Conservation (phyloP, 2,797 vertebrate species). For the Erpetoichthys calabaricus region DNA sequence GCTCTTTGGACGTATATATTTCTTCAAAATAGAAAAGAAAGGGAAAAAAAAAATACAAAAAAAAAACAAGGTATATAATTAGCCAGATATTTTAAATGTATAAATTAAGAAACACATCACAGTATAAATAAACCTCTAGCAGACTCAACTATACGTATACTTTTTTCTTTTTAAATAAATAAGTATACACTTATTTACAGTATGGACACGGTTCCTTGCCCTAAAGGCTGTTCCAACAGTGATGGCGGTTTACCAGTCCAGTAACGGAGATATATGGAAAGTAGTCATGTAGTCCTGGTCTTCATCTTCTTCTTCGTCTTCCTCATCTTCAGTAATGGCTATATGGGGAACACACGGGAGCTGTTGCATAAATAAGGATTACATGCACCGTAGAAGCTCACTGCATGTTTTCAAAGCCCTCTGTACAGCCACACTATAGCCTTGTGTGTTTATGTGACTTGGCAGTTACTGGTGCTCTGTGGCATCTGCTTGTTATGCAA, state of each 20-base stretch:
- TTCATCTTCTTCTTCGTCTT: conserved; percentile 89
- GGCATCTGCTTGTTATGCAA: conserved; percentile 60
- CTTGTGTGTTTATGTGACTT: conserved; percentile 53
- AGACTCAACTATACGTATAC: conserved; percentile 97
- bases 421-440: conserved; percentile 67
- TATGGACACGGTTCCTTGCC: conserved; percentile 85
- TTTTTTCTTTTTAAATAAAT: conserved; percentile 97
- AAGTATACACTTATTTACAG: conserved; percentile 99
- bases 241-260: conserved; percentile 85
- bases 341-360: conserved; percentile 98
- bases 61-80: conserved; percentile 83
- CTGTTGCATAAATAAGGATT: conserved; percentile 95
- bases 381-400: conserved; percentile 86
- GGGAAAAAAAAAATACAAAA: conserved; percentile 30
- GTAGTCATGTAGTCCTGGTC: conserved; percentile 90
- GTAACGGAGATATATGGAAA: conserved; percentile 92
- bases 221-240: conserved; percentile 67
- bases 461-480: conserved; percentile 59
- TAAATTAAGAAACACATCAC: conserved; percentile 99
- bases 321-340: conserved; percentile 97
- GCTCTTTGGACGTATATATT: conserved; percentile 98
- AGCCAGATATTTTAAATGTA: conserved; percentile 95
- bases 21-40: conserved; percentile 69
- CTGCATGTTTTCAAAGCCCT: conserved; percentile 68
- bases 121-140: conserved; percentile 99